Conservation (phyloP, 2,797 vertebrate genomes). For the Acipenser oxyrinchus region DNA sequence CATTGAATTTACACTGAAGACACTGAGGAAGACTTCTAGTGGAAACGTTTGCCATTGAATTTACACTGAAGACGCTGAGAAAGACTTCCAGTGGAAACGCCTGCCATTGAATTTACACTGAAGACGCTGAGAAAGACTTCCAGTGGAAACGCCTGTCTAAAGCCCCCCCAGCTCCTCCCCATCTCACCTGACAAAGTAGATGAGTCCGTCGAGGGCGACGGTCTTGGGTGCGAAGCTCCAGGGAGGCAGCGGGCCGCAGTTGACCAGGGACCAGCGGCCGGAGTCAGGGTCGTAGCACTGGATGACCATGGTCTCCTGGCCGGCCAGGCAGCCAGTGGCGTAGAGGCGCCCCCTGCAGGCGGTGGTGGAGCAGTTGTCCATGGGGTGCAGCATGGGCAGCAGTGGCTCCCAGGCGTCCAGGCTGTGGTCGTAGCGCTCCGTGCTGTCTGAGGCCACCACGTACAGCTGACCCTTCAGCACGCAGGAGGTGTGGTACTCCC, state of each 20-base stretch:
- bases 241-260: conserved; percentile 78
- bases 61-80: too few species aligned
- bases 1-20: too few species aligned
- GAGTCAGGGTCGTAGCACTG: conserved; percentile 76
- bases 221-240: conserved; percentile 96
- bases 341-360: conserved; percentile 79
- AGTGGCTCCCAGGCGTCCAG: conserved; percentile 86
- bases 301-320: conserved; percentile 87
- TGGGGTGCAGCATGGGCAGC: conserved; percentile 83
- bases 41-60: too few species aligned
- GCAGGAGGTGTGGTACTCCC: conserved; percentile 91
- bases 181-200: conserved; percentile 87
- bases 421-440: conserved; percentile 83
- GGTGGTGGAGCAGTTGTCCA: conserved; percentile 96
- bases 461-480: conserved; percentile 87
- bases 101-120: background rate
- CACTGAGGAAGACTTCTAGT: too few species aligned
- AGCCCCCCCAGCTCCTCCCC: too few species aligned
- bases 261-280: conserved; percentile 79
- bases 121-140: background rate
- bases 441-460: conserved; percentile 87
- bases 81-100: too few species aligned
- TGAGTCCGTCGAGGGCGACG: conserved; percentile 80
- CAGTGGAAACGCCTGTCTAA: too few species aligned
- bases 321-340: conserved; percentile 81